A percentile compares a stretch with the other conserved stretches of the same genome.
Evolutionary conservation across 2,888 invertebrate species (phyloP).

Genomic region (Hydriomena furcata): DNA sequence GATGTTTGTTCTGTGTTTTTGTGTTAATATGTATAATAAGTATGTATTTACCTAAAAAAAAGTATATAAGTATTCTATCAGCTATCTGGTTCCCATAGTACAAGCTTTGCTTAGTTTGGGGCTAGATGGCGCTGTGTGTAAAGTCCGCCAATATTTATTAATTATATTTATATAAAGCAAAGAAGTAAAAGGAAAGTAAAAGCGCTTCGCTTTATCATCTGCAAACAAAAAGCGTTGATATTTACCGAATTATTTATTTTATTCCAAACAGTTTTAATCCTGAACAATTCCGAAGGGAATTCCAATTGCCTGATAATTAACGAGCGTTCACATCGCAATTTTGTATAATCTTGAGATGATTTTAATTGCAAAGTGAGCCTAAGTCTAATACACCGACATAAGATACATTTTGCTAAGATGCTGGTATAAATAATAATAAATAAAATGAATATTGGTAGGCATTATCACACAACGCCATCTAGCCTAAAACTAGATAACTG

Average conservation of each 20-base stretch:
- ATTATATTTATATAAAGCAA: no score
- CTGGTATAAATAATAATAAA: neutral
- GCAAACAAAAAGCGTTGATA: constrained; percentile 19
- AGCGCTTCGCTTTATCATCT: constrained; percentile 13
- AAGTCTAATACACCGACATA: neutral
- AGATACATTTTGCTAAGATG: neutral
- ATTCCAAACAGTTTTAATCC: constrained; percentile 15
- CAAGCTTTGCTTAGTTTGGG: no score
- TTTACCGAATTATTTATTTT: constrained; percentile 22
- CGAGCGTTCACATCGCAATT: constrained; percentile 6
- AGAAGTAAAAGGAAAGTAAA: constrained; percentile 13
- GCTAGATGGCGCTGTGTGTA: no score
- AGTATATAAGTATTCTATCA: no score
- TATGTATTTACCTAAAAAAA: no score
- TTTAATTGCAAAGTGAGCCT: constrained; percentile 1
- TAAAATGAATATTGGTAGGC: no score
- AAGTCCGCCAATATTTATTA: no score
- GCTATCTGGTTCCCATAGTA: no score
- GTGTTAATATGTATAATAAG: no score
- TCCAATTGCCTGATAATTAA: constrained; percentile 19
- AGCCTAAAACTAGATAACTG: no score
- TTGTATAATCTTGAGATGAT: neutral
- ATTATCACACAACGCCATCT: no score
- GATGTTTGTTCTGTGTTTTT: no score
- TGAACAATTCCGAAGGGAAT: constrained; percentile 11